Base-by-base conservation (phyloP, 1,140 invertebrate genomes). In the Cotesia chilonis region DNA sequence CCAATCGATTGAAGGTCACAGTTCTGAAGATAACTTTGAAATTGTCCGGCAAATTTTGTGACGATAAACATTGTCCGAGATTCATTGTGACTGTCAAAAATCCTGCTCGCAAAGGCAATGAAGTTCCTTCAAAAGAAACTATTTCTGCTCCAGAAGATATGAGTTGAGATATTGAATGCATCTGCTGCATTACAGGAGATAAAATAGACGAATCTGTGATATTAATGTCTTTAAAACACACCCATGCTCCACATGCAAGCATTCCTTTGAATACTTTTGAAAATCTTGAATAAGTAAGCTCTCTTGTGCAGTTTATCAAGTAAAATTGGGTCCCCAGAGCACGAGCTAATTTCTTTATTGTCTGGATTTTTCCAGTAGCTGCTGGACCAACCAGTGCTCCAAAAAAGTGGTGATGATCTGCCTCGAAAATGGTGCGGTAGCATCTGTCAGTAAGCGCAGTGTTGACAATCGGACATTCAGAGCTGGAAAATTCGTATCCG, bases 381-480 rank as follows among this genome's bases (percentile, higher is more conserved):
- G 90, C 86, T 4, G 91, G 89, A 10, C 92, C 93, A 77, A 90
- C 88, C 1, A 92, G 87, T 10, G 89, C 88, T 17, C 91, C 90
- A 72, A 88, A 89, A 17, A 92, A 83, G 79, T 93, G 89, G 64
- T 92, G 85, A 78, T 90, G 87, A 68, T 80, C 79, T 12, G 95
- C 94, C 87, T 97, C 95, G 5, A 95, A 92, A 35, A 97, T 84
- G 0, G 94, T 95, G 66, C 96, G 96, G 85, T 97, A 96, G 83
- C 95, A 97, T 76, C 94, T 91, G 84, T 97, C 95, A 10, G 96
- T 98, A 4, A 97, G 86, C 1, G 95, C 94, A 3, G 95, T 98
- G 68, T 95, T 95, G 67, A 95, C 92, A 9, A 96, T 87, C 59
- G 93, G 41, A 47, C 95, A 93, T 2, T 92, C 94, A 77, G 94